Percentiles rank a stretch among this genome's conserved stretches.
These are phyloP conservation scores for Dascyllus trimaculatus DNA, from an alignment of 2,113 vertebrate species.

Conservation along the genomic window DNA sequence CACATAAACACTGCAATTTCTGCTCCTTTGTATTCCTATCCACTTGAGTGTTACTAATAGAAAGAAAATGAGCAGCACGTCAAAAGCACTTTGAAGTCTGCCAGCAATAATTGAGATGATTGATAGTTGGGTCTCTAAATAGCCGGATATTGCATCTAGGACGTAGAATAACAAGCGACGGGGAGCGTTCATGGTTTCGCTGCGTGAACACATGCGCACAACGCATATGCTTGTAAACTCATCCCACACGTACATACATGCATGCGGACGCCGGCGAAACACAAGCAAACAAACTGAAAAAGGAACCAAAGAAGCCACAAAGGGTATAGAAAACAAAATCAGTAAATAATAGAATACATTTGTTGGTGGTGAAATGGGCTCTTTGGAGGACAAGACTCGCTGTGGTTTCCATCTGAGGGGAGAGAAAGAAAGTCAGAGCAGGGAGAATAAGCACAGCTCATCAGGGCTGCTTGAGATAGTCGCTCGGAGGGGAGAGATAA, in stretches of 20 bases:
- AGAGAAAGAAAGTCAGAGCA: constrained; percentile 31
- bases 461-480: constrained; percentile 68
- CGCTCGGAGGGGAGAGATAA: constrained; percentile 76
- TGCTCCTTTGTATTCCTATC: constrained; percentile 53
- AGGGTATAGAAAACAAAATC: constrained; percentile 61
- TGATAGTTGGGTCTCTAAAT: constrained; percentile 71
- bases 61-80: constrained; percentile 70
- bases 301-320: constrained; percentile 29
- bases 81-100: constrained; percentile 62
- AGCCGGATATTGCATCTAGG: constrained; percentile 47
- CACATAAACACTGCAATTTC: constrained; percentile 35
- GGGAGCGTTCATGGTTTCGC: constrained; percentile 9
- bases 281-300: constrained; percentile 30
- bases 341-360: constrained; percentile 70
- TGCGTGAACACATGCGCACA: background rate
- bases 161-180: constrained; percentile 42
- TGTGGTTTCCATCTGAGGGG: constrained; percentile 50
- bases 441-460: constrained; percentile 66
- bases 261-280: constrained; percentile 4
- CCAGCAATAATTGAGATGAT: constrained; percentile 75
- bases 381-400: constrained; percentile 47
- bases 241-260: background rate
- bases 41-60: constrained; percentile 72
- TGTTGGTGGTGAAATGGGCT: constrained; percentile 60
- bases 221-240: constrained; percentile 33